A percentile compares a stretch with the other conserved stretches of the same genome.
These are phyloP conservation scores for Rotaria socialis DNA, from an alignment of 2,888 invertebrate genomes.

Conservation along the genomic window DNA sequence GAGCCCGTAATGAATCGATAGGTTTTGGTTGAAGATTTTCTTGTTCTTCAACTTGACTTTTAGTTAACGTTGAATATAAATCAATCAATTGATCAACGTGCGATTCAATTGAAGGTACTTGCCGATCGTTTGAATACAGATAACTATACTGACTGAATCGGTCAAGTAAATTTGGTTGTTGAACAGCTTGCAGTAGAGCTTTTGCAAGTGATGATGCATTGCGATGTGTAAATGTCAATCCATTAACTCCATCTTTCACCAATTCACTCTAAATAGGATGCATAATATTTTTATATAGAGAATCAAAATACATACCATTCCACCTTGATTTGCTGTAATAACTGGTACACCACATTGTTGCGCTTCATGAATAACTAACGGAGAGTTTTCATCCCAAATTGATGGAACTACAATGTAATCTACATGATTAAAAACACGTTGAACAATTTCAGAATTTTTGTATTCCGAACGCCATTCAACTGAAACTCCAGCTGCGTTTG, in stretches of 20 bases:
- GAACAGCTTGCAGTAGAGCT: neutral
- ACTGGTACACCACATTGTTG: neutral
- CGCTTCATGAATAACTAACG: constrained; percentile 17
- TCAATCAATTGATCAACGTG: neutral
- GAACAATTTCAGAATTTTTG: constrained; percentile 12
- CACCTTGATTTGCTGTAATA: constrained; percentile 1
- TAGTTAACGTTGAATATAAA: neutral
- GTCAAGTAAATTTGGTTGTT: neutral
- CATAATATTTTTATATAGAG: neutral
- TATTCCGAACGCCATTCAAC: constrained; percentile 11
- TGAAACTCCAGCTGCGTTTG: neutral
- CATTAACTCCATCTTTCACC: constrained; percentile 4
- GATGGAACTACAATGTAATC: constrained; percentile 3
- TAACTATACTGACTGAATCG: neutral
- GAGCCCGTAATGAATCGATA: neutral
- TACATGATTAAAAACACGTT: constrained; percentile 7
- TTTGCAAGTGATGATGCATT: neutral
- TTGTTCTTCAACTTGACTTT: neutral
- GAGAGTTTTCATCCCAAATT: constrained; percentile 21
- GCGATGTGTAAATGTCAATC: neutral
- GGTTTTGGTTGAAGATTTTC: neutral
- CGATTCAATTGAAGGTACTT: neutral
- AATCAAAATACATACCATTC: neutral
- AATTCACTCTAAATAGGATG: neutral
- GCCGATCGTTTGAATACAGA: neutral